Evolutionary conservation across 2,113 vertebrate genomes (phyloP).

Genomic region (Aleadryas rufinucha): DNA sequence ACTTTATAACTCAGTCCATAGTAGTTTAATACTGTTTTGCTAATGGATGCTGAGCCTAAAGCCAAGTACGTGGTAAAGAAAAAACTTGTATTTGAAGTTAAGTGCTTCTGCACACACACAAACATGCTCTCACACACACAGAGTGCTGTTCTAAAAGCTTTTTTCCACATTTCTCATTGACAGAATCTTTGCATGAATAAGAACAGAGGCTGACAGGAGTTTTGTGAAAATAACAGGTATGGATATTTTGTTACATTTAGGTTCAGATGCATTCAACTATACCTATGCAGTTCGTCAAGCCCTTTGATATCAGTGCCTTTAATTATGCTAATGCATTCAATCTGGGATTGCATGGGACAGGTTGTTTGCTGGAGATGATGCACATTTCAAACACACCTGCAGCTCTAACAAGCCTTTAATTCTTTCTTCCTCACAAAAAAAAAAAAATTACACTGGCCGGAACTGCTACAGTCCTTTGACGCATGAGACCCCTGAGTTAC

Average conservation of each 20-base stretch:
- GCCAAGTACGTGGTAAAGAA: not conserved
- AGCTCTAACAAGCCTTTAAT: not conserved
- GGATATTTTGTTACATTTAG: not conserved
- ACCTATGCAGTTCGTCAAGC: accelerated
- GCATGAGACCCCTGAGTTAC: not conserved
- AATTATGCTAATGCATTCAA: not conserved
- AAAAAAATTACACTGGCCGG: not conserved
- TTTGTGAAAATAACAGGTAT: not conserved
- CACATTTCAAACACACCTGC: not conserved
- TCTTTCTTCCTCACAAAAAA: not conserved
- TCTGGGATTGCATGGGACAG: not conserved
- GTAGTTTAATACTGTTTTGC: not conserved
- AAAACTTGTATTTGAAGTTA: not conserved
- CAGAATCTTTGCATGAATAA: not conserved
- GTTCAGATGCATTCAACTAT: not conserved
- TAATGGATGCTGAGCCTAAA: not conserved
- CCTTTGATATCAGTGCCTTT: not conserved
- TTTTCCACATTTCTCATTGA: not conserved
- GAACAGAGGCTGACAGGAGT: not conserved
- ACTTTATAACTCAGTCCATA: not conserved
- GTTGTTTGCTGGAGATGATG: not conserved
- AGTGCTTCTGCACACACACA: accelerated
- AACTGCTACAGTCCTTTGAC: not conserved
- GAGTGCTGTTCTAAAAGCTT: not conserved
- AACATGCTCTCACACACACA: not conserved